Evolutionary conservation across 1,140 invertebrate species (phyloP), one percentile per base, ranked within the genome.

Genomic region (Apis florea): DNA sequence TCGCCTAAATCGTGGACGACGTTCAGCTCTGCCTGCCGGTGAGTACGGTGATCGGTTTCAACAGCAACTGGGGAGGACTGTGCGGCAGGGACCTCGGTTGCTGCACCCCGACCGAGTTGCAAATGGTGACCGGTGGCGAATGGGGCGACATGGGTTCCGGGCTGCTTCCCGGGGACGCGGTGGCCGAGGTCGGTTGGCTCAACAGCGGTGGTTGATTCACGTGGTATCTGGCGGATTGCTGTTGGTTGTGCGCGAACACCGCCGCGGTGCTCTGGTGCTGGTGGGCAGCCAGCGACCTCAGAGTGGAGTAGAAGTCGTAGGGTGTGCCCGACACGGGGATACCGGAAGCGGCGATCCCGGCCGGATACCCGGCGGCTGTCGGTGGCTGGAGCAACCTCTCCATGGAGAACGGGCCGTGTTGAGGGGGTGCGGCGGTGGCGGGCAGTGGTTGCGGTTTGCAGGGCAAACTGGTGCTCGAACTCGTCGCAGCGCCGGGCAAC

Each of bases 401-500:
- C 90, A 93, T 94, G 89, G 92, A 95, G 93, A 89, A 95, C 21
- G 89, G 88, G 0, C 92, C 92, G 31, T 92, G 91, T 9, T 88
- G 90, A 0, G 90, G 88, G 0, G 92, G 89, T 89, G 94, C 83
- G 83, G 85, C 93, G 40, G 92, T 91, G 1, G 95, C 95, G 31
- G 94, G 90, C 15, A 94, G 83, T 21, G 95, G 88, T 77, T 95
- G 90, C 0, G 94, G 95, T 76, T 94, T 94, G 94, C 88, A 94
- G 59, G 89, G 94, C 94, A 93, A 90, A 66, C 84, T 92, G 63
- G 89, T 94, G 94, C 83, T 93, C 83, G 83, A 94, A 91, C 85
- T 95, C 91, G 95, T 80, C 86, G 93, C 92, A 95, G 86, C 85
- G 93, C 81, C 95, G 59, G 67, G 94, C 90, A 95, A 91, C 61